A percentile compares a stretch with the other conserved stretches of the same genome.
Conservation (phyloP, 2,888 invertebrate genomes). For the Acleris sparsana region DNA sequence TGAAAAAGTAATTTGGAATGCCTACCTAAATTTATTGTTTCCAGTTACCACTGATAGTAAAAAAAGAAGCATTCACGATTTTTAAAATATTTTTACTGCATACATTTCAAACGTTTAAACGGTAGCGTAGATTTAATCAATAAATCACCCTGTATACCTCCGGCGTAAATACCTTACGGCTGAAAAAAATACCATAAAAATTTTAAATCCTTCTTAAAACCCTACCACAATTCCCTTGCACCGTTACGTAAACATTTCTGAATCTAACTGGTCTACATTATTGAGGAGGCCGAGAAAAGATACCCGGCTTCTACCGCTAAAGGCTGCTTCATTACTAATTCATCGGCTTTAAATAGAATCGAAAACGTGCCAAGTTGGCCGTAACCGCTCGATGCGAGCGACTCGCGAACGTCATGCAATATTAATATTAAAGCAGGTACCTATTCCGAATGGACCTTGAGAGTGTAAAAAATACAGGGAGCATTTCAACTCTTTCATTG, state of each 20-base stretch:
- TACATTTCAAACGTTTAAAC: too few relatives aligned
- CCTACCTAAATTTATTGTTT: too few relatives aligned
- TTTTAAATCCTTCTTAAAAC: not conserved
- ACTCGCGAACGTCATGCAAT: constrained; percentile 40
- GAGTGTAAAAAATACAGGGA: too few relatives aligned
- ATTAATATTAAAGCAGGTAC: constrained; percentile 32
- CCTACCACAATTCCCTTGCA: constrained; percentile 10
- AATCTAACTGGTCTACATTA: constrained; percentile 26
- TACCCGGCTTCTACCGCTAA: constrained; percentile 38
- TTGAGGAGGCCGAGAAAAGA: constrained; percentile 30
- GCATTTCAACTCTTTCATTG: too few relatives aligned
- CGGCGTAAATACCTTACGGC: too few relatives aligned
- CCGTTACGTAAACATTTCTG: constrained; percentile 28
- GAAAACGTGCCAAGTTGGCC: constrained; percentile 72
- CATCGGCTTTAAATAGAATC: constrained; percentile 75
- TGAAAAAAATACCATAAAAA: not conserved
- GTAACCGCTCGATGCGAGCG: constrained; percentile 44
- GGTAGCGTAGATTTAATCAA: too few relatives aligned
- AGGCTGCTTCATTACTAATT: constrained; percentile 67
- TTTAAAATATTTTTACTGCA: too few relatives aligned
- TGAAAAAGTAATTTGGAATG: too few relatives aligned
- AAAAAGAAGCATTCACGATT: too few relatives aligned
- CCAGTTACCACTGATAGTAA: too few relatives aligned
- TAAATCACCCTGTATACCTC: too few relatives aligned
- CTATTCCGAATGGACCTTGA: too few relatives aligned